Conservation (phyloP, 2,113 vertebrate species). For the Callocephalon fimbriatum region DNA sequence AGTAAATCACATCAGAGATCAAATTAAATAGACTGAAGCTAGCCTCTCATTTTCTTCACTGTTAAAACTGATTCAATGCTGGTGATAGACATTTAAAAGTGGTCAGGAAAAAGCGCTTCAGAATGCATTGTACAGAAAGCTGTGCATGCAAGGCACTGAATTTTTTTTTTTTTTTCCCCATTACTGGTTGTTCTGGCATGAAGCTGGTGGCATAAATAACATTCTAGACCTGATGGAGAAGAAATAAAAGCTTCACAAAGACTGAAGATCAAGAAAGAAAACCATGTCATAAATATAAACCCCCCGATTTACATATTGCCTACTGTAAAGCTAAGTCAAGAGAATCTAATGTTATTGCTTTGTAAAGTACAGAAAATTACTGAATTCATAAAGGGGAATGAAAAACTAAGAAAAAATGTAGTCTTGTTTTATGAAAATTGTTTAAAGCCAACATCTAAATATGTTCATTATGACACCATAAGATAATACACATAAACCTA, state of each 20-base stretch:
- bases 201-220: not conserved
- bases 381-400: not conserved
- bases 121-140: not conserved
- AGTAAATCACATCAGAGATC: conserved; percentile 53
- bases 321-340: not conserved
- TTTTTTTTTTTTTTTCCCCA: not conserved
- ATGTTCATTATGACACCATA: not conserved
- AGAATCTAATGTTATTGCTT: not conserved
- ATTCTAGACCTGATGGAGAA: not conserved
- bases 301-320: not conserved
- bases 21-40: conserved; percentile 36
- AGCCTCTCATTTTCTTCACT: not conserved
- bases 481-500: not conserved
- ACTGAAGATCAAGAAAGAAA: not conserved
- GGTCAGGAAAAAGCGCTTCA: not conserved
- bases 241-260: not conserved
- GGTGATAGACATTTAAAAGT: conserved; percentile 6
- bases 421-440: not conserved
- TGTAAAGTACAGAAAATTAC: not conserved
- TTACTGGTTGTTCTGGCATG: not conserved
- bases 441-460: not conserved
- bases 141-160: not conserved
- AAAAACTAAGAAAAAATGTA: not conserved
- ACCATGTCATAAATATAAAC: not conserved
- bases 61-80: conserved; percentile 24